These are phyloP conservation scores for Cheiracanthium punctorium DNA, from an alignment of 2,888 invertebrate genomes.

Conservation along the genomic window DNA sequence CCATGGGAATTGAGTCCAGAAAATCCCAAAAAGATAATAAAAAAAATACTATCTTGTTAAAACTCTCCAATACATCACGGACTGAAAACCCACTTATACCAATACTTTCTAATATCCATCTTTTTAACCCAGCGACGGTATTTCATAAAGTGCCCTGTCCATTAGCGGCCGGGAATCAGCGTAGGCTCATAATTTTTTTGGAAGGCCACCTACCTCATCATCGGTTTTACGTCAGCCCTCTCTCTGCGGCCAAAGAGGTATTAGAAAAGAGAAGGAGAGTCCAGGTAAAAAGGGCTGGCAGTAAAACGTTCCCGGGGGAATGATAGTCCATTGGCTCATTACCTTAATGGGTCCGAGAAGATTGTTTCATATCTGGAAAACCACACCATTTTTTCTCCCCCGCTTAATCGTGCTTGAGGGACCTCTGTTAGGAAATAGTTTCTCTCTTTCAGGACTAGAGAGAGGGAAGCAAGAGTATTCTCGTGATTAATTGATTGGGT, in stretches of 20 bases:
- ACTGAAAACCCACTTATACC: slow-evolving; percentile 5
- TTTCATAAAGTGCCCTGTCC: slow-evolving; percentile 24
- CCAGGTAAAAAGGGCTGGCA: background rate
- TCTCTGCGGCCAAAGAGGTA: background rate
- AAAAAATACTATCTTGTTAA: background rate
- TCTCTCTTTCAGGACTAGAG: background rate
- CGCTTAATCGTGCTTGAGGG: slow-evolving; percentile 14
- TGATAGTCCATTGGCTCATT: slow-evolving; percentile 39
- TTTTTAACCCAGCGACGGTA: background rate
- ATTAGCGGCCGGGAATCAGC: slow-evolving; percentile 4
- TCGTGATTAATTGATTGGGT: slow-evolving; percentile 1
- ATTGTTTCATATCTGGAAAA: slow-evolving; percentile 42
- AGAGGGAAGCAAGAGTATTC: background rate
- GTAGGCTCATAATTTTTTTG: slow-evolving; percentile 11
- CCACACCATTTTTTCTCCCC: background rate
- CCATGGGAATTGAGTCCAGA: background rate
- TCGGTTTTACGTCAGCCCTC: slow-evolving; percentile 17
- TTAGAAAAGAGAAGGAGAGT: slow-evolving; percentile 11
- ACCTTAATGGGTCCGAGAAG: slow-evolving; percentile 39
- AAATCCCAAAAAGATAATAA: background rate
- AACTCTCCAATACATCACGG: background rate
- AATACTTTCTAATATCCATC: background rate
- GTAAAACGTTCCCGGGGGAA: slow-evolving; percentile 30
- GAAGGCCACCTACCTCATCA: slow-evolving; percentile 11
- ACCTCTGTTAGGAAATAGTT: background rate